Base-by-base conservation (phyloP, 2,888 invertebrate genomes). In the Erynnis tages region DNA sequence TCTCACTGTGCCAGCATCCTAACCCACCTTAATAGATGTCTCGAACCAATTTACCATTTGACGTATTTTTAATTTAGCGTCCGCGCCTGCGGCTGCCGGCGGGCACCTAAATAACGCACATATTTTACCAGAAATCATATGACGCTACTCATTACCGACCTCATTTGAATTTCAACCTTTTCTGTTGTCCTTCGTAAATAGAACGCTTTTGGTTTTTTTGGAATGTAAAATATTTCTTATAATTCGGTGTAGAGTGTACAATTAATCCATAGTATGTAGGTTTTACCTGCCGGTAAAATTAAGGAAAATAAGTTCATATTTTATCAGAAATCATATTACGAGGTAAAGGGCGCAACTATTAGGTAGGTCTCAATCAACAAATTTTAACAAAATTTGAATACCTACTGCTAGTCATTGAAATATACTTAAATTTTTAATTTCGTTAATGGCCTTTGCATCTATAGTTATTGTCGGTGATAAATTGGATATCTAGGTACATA, bases 31-130 rank as follows among this genome's bases (percentile, higher is more conserved):
- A 89, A 89, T 89, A 89, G 89, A 89, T 88, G 89, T 89, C 89
- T 86, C 87, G 88, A 78, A 79, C 88, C 89, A 88, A 88, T 89
- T 89, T 89, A 87, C 79, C 80, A 81, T 87, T 85, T 88, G 89
- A 88, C 89, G 86, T 88, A 84, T 88, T 89, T 89, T 89, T 88
- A 89, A 89, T 89, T 89, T 89, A 89, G 82, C 86, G 77, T 73
- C 74, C 69, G 72, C 74, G 88, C 88, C 89, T 63, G 87, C 82
- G 88, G 87, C 88, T 79, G 82, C 87, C 78, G 86, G 77, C 83
- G 50, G 58, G 59, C 61, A 63, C 62, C 69, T 66, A 74, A 71
- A 73, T 75, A 71, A 73, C 69, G 67, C 62, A 66, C 67, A 73
- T 73, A 71, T 66, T 62, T 69, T 69, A 65, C 71, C 81, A 77